Conservation (phyloP, 1,140 invertebrate genomes). For the Nasonia longicornis region DNA sequence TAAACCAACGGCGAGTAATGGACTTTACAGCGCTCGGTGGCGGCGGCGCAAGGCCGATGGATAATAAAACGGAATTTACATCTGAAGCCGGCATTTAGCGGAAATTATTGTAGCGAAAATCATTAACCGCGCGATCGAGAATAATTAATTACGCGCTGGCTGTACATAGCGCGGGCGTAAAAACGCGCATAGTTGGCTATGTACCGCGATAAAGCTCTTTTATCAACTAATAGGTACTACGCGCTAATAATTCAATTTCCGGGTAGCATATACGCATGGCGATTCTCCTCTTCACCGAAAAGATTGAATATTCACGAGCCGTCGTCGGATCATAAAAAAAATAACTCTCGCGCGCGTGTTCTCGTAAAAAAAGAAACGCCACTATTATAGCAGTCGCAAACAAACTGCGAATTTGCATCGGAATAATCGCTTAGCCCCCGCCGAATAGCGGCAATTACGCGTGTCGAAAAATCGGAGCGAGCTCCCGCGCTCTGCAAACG, state of each 20-base stretch:
- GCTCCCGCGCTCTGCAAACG: background rate
- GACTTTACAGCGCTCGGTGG: background rate
- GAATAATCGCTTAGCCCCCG: background rate
- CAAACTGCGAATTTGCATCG: background rate
- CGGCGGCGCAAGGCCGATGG: too few relatives aligned
- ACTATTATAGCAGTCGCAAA: background rate
- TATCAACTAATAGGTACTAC: background rate
- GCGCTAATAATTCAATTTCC: background rate
- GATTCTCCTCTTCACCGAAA: background rate
- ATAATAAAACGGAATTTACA: slow-evolving; percentile 12
- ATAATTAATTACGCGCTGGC: background rate
- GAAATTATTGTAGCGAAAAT: background rate
- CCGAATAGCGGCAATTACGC: too few relatives aligned
- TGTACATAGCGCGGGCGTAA: background rate
- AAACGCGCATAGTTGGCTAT: background rate
- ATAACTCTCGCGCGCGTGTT: background rate
- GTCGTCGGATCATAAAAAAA: background rate
- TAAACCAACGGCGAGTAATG: slow-evolving; percentile 9
- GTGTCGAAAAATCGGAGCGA: background rate
- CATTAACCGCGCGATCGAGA: background rate
- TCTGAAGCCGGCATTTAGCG: background rate
- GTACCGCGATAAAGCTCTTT: background rate
- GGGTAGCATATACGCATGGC: too few relatives aligned
- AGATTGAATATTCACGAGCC: background rate
- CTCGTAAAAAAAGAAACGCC: background rate